phyloP scores from a whole-genome alignment of 1,140 invertebrate species.

The Frieseomelitta varia region DNA sequence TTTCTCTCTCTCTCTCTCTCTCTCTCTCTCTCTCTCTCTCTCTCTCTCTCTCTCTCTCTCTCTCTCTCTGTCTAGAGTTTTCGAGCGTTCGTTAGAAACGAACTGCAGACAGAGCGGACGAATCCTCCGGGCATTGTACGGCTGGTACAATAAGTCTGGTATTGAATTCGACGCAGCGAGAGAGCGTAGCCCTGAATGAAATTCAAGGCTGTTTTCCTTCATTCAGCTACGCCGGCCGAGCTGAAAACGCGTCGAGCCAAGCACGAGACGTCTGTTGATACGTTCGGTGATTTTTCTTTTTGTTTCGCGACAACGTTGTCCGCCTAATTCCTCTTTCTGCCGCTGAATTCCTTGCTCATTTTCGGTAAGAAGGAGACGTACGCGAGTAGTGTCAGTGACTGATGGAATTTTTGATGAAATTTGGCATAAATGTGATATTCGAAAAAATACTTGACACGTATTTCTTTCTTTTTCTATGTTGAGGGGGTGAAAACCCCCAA shows the following conservation, averaged over 20 bases:
- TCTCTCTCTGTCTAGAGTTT: background rate
- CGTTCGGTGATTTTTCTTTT: background rate
- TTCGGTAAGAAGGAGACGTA: too few relatives aligned
- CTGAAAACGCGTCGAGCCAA: slow-evolving; percentile 25
- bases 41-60: background rate
- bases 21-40: background rate
- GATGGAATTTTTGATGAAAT: too few relatives aligned
- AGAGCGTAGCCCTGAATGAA: slow-evolving; percentile 23
- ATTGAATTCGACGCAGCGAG: slow-evolving; percentile 46
- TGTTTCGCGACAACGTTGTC: background rate
- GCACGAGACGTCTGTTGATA: background rate
- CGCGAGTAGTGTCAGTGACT: too few relatives aligned
- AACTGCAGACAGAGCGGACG: slow-evolving; percentile 6
- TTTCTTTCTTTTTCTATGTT: too few relatives aligned
- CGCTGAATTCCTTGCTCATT: background rate
- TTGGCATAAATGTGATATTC: too few relatives aligned
- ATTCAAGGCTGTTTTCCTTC: slow-evolving; percentile 32
- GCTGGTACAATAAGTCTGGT: slow-evolving; percentile 38
- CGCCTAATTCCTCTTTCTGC: background rate
- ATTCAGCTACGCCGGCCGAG: slow-evolving; percentile 21
- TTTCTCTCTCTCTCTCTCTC: too few relatives aligned
- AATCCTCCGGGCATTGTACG: slow-evolving; percentile 33
- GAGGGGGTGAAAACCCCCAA: too few relatives aligned
- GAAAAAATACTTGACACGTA: too few relatives aligned
- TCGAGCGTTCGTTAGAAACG: slow-evolving; percentile 41